Evolutionary conservation across 2,113 vertebrate species (phyloP).

Genomic region (Clarias magur): DNA sequence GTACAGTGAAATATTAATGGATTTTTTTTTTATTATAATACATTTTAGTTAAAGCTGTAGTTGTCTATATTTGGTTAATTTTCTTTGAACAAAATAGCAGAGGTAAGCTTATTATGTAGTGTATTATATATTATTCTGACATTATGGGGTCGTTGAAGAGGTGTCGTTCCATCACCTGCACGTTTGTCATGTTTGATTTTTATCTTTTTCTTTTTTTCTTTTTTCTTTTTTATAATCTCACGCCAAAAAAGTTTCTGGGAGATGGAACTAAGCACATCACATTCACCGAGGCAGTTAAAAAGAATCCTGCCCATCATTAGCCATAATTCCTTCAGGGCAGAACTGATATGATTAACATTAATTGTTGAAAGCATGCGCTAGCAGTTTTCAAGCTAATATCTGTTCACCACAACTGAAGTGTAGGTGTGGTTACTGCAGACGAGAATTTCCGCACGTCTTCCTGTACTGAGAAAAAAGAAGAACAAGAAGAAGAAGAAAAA

Average conservation of each 20-base stretch:
- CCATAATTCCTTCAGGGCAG: conserved; percentile 16
- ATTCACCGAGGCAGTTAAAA: neutral
- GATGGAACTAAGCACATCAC: conserved; percentile 1
- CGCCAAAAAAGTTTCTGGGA: neutral
- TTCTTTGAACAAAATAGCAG: conserved; percentile 43
- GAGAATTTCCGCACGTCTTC: neutral
- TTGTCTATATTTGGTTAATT: conserved; percentile 51
- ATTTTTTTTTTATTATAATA: conserved; percentile 37
- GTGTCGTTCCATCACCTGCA: neutral
- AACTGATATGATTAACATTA: neutral
- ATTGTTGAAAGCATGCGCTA: neutral
- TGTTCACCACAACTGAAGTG: neutral
- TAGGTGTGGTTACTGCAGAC: neutral
- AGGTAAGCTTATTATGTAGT: conserved; percentile 9
- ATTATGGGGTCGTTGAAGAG: neutral
- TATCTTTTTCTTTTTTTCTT: neutral
- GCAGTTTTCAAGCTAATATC: neutral
- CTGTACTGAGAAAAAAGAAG: neutral
- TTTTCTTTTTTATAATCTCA: neutral
- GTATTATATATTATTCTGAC: conserved; percentile 25
- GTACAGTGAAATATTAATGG: conserved; percentile 45
- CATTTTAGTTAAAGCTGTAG: conserved; percentile 55
- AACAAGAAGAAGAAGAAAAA: neutral
- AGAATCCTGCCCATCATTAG: neutral
- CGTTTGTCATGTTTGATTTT: neutral